Base-by-base conservation (phyloP, 1,140 invertebrate genomes). In the Chymomyza costata region DNA sequence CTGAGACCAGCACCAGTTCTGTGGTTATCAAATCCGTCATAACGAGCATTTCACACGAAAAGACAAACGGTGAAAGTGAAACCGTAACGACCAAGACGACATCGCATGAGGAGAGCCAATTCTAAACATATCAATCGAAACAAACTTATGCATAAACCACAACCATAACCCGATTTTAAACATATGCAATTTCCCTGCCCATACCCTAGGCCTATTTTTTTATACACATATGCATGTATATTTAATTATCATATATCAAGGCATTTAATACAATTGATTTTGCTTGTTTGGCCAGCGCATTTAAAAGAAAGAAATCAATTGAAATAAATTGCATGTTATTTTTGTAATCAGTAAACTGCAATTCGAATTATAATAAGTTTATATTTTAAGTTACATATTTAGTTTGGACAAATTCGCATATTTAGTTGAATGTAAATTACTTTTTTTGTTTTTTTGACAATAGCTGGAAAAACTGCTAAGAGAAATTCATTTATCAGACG, bases 21-120 rank as follows among this genome's bases (percentile, higher is more conserved):
- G 84, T 86, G 3, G 70, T 86, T 6, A 85, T 86, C 17, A 85
- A 86, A 71, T 86, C 84, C 1, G 60, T 85, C 13, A 86, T 86
- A 11, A 86, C 84, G 8, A 86, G 65, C 46, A 80, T 86, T 62
- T 84, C 82, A 40, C 81, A 85, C 21, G 84, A 81, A 40, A 80
- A 82, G 11, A 71, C 67, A 6, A 86, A 86, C 50, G 84, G 84
- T 6, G 84, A 86, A 63, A 58, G 58, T 17, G 84, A 83, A 65
- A 55, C 52, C 14, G 40, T 52, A 13, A 82, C 65, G 18, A 65
- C 83, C 39, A 81, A 68, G 32, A 70, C 52, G 8, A 78, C 70
- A 38, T 64, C 67, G 14, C 82, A 69, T 16, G 81, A 85, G 44
- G 84, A 86, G 47, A 85, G 84, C 32, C 63, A 82, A 54, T 83